A percentile compares a stretch with the other conserved stretches of the same genome.
Evolutionary conservation across 2,888 invertebrate genomes (phyloP).

Genomic region (Leucoptera coffeella): DNA sequence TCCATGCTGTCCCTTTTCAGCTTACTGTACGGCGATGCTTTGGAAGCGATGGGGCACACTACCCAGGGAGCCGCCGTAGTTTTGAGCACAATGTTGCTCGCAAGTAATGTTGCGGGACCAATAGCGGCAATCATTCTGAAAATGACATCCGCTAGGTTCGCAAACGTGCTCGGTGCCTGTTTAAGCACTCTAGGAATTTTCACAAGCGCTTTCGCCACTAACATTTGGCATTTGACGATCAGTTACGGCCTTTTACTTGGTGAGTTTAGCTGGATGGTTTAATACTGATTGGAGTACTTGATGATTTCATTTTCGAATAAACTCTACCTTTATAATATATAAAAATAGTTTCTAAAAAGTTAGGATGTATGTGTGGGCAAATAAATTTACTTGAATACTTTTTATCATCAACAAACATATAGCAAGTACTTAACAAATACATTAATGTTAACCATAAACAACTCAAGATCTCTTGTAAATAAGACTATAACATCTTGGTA

Average conservation of each 20-base stretch:
- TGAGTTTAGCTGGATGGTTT: no score
- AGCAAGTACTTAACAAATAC: no score
- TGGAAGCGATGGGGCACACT: conserved; percentile 56
- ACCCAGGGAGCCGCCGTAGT: conserved; percentile 64
- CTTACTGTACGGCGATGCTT: conserved; percentile 59
- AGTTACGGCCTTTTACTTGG: conserved; percentile 40
- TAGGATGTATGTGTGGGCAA: no score
- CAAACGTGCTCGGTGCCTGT: conserved; percentile 29
- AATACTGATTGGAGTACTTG: no score
- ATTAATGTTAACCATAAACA: no score
- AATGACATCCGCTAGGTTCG: conserved; percentile 33
- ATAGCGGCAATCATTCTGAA: conserved; percentile 63
- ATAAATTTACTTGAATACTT: no score
- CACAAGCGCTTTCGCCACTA: conserved; percentile 35
- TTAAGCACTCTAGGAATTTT: conserved; percentile 36
- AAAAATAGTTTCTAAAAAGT: no score
- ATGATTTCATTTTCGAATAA: no score
- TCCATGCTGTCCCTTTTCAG: conserved; percentile 66
- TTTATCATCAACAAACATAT: no score
- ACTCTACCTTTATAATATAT: no score
- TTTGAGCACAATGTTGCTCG: conserved; percentile 60
- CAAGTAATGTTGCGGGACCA: conserved; percentile 60
- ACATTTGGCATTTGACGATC: conserved; percentile 31
- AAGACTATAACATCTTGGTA: no score
- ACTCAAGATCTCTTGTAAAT: no score